These are phyloP conservation scores for Timema cristinae DNA, from an alignment of 2,888 invertebrate genomes.

Conservation along the genomic window DNA sequence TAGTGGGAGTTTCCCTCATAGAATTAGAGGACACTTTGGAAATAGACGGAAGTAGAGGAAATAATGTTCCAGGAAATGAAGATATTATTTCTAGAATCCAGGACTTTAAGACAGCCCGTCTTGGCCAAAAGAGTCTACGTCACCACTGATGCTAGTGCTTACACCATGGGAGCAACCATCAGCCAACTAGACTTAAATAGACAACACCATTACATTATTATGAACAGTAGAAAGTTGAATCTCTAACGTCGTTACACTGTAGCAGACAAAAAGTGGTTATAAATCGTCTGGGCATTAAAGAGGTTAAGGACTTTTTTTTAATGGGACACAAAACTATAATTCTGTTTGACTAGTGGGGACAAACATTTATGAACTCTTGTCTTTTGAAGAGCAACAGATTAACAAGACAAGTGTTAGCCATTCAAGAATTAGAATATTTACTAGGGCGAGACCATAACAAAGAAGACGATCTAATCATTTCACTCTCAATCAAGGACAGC, in stretches of 20 bases:
- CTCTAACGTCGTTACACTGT: neutral
- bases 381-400: neutral
- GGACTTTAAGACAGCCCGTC: conserved; percentile 30
- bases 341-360: neutral
- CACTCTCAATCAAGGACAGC: neutral
- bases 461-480: neutral
- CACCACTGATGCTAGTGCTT: conserved; percentile 31
- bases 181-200: conserved; percentile 3
- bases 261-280: neutral
- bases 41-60: too few species aligned
- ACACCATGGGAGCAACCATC: conserved; percentile 29
- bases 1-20: too few species aligned
- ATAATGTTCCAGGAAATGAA: neutral
- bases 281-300: conserved; percentile 1
- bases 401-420: neutral
- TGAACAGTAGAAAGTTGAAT: neutral
- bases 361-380: neutral
- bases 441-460: neutral
- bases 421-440: conserved; percentile 2
- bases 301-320: neutral
- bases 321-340: neutral
- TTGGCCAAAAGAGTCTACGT: conserved; percentile 27
- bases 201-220: neutral
- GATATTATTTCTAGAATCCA: neutral
- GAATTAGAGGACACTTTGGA: too few species aligned